phyloP scores from a whole-genome alignment of 2,797 vertebrate species.

The Poeciliopsis turneri region DNA sequence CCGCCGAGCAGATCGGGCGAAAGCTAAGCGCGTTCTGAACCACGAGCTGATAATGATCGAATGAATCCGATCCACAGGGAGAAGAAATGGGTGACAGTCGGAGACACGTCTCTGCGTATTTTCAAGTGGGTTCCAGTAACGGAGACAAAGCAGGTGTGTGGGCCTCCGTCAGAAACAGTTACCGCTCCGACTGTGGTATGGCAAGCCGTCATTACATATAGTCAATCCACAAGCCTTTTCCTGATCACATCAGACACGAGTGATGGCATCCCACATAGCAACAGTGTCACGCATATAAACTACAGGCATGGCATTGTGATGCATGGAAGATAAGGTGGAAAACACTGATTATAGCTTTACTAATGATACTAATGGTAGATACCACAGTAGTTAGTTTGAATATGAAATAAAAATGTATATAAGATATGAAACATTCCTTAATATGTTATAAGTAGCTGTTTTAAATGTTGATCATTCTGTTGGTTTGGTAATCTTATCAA shows the following conservation, averaged over 20 bases:
- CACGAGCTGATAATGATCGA: constrained; percentile 14
- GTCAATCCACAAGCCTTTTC: background rate
- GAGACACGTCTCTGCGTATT: constrained; percentile 95
- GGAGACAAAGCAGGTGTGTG: constrained; percentile 92
- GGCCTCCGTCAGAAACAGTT: constrained; percentile 7
- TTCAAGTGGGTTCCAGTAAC: constrained; percentile 99
- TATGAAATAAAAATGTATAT: too few relatives aligned
- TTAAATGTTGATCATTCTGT: background rate
- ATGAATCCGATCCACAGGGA: constrained; percentile 82
- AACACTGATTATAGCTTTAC: background rate
- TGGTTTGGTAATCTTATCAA: background rate
- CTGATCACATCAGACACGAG: background rate
- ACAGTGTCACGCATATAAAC: background rate
- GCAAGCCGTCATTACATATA: background rate
- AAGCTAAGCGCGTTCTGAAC: background rate
- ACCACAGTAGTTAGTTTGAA: too few relatives aligned
- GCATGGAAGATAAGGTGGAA: background rate
- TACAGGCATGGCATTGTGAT: background rate
- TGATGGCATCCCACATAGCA: background rate
- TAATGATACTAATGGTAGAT: background rate
- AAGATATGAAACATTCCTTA: background rate
- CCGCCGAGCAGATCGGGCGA: background rate
- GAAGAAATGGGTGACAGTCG: constrained; percentile 99
- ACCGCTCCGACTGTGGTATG: background rate
- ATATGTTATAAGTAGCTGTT: background rate